Evolutionary conservation across 2,113 vertebrate species (phyloP).

Genomic region (Illadopsis cleaveri): DNA sequence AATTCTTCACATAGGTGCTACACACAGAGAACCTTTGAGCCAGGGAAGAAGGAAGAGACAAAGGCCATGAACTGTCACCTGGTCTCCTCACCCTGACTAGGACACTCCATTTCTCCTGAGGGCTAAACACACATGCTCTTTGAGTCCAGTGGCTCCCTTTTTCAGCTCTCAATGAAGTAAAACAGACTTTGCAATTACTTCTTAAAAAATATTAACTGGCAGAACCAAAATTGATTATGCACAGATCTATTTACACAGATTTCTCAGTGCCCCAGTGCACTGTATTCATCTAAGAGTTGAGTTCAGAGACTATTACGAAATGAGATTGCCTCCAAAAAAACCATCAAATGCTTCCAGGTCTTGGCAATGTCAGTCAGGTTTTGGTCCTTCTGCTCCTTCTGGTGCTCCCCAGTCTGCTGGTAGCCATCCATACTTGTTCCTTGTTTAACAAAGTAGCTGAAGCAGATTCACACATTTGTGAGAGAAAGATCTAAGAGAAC

Average conservation of each 20-base stretch:
- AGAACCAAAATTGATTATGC: not conserved
- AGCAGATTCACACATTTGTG: not conserved
- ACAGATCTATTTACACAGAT: not conserved
- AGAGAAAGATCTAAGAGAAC: not conserved
- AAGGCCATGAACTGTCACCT: not conserved
- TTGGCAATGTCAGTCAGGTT: not conserved
- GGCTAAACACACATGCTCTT: not conserved
- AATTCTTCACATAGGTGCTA: fast-evolving
- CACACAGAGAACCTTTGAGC: not conserved
- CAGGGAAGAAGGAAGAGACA: not conserved
- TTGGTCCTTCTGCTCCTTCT: not conserved
- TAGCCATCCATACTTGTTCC: not conserved
- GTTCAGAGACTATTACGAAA: not conserved
- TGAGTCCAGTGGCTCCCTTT: not conserved
- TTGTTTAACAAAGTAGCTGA: not conserved
- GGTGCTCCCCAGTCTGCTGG: not conserved
- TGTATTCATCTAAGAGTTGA: not conserved
- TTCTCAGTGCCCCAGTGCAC: not conserved
- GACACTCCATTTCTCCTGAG: fast-evolving
- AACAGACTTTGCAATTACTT: not conserved
- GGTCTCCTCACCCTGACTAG: not conserved
- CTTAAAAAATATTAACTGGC: not conserved
- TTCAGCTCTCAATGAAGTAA: not conserved
- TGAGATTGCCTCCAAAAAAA: not conserved
- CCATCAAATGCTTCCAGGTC: not conserved